Evolutionary conservation across 2,113 vertebrate genomes (phyloP), one percentile per base, ranked within the genome.

Genomic region (Eulemur rufifrons): DNA sequence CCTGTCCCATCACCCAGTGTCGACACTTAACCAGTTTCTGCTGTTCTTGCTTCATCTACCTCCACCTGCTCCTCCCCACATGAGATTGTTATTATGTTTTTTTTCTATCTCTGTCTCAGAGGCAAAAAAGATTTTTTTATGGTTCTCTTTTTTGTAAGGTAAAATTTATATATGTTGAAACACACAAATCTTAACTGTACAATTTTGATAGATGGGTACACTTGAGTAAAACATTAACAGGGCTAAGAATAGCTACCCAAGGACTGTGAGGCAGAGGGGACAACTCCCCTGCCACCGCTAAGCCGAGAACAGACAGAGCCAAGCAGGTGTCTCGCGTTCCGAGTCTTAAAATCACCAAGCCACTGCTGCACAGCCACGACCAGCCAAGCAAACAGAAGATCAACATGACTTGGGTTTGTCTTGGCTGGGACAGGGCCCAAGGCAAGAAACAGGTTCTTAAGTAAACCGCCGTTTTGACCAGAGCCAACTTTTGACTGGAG

Each of bases 401-500:
- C 32, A 2, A 4, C 25, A 29, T 0, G 1, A 23, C 61, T 39
- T 50, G 50, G 12, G 76, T 97, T 98, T 97, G 91, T 95, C 42
- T 96, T 93, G 89, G 96, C 96, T 88, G n/a, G 86, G 81, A 45
- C 29, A 13, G 12, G 17, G 12, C 34, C 56, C 7, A 29, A 1
- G 34, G 76, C 63, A 86, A 71, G 66, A 97, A 97, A 96, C 95
- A 95, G 83, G 96, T 96, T 97, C 95, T 95, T 97, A 76, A 90
- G 91, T 74, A 97, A 97, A 98, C 96, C n/a, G n/a, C n/a, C n/a
- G 78, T 93, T 29, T 61, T 52, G 59, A 66, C 76, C 69, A 47
- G 56, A 91, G 64, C 83, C 84, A 82, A 32, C 11, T 89, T 8
- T 29, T 14, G 84, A 82, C 64, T 15, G 34, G 25, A 50, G 73